Conservation (phyloP, 2,113 vertebrate species). For the Ancistrus triradiatus region DNA sequence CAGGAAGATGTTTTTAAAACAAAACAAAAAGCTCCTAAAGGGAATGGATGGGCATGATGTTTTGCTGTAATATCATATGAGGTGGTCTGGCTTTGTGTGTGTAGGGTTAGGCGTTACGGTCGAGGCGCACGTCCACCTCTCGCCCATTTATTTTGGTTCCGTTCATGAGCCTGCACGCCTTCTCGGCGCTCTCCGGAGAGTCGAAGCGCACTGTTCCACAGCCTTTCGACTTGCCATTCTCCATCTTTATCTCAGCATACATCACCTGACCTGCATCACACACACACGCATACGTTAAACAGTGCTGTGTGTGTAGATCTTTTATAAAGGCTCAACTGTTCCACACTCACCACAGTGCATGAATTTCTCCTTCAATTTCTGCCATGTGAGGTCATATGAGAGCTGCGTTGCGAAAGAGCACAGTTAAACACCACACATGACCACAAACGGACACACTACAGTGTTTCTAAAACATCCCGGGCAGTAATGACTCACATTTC, state of each 20-base stretch:
- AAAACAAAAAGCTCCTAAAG: conserved; percentile 78
- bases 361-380: conserved; percentile 98
- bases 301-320: too few species aligned
- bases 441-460: not conserved
- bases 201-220: conserved; percentile 96
- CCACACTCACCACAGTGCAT: conserved; percentile 90
- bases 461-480: not conserved
- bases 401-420: conserved; percentile 74
- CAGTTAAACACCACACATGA: not conserved
- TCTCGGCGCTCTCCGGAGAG: conserved; percentile 91
- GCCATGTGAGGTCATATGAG: conserved; percentile 96
- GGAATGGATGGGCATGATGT: conserved; percentile 33
- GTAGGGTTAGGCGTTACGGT: conserved; percentile 82
- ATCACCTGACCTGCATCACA: conserved; percentile 84
- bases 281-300: not conserved
- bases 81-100: conserved; percentile 64
- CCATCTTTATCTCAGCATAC: conserved; percentile 99
- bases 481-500: conserved; percentile 81
- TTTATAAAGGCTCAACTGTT: too few species aligned
- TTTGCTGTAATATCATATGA: not conserved
- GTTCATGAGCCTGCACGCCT: conserved; percentile 96
- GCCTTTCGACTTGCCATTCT: conserved; percentile 95
- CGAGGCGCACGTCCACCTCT: conserved; percentile 96
- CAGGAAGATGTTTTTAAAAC: conserved; percentile 84
- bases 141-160: conserved; percentile 96